These are phyloP conservation scores for Zalophus californianus DNA, from an alignment of 2,797 vertebrate genomes.

Conservation along the genomic window DNA sequence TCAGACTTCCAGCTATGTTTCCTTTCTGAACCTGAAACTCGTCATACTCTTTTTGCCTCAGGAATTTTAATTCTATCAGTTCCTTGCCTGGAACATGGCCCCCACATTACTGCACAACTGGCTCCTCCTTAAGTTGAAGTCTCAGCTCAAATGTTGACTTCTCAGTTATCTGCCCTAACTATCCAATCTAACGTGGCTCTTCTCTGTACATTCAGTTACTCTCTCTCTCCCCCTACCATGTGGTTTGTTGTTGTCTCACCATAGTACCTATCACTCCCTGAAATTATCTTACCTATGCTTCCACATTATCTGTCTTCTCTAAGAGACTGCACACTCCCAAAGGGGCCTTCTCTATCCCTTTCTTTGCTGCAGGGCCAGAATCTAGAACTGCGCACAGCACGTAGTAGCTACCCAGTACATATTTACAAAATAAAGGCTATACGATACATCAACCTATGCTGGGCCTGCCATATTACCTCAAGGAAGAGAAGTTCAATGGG, in stretches of 20 bases:
- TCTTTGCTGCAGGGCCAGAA: not conserved
- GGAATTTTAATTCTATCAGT: not conserved
- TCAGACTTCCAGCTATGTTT: not conserved
- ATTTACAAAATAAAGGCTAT: not conserved
- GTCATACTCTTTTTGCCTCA: not conserved
- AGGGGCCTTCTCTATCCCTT: not conserved
- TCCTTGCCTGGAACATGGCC: not conserved
- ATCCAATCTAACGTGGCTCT: not conserved
- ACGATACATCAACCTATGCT: not conserved
- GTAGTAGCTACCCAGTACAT: not conserved
- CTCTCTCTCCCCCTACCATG: too few relatives aligned
- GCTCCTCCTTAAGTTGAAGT: not conserved
- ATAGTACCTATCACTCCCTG: not conserved
- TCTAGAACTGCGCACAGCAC: not conserved
- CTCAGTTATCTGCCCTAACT: not conserved
- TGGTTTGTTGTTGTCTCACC: not conserved
- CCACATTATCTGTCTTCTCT: not conserved
- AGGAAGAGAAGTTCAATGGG: not conserved
- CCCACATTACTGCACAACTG: not conserved
- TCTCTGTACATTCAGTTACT: not conserved
- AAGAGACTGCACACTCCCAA: not conserved
- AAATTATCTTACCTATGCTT: not conserved
- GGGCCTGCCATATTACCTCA: not conserved
- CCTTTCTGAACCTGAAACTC: not conserved
- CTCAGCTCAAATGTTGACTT: not conserved